Conservation (phyloP, 2,888 invertebrate species). For the Drosophila pseudotakahashii region DNA sequence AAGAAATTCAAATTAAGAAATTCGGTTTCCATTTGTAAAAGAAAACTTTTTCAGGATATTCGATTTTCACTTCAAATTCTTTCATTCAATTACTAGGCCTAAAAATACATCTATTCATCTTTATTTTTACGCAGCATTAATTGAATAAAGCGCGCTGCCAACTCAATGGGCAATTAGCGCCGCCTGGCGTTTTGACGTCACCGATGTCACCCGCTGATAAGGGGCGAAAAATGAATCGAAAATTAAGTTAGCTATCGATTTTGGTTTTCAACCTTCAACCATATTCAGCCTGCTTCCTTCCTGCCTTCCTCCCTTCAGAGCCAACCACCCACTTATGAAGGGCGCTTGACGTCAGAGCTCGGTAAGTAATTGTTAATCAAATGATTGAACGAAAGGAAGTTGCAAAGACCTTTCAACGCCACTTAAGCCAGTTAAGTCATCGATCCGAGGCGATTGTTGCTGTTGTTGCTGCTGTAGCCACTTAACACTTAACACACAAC, state of each 20-base stretch:
- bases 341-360: conserved; percentile 59
- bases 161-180: conserved; percentile 70
- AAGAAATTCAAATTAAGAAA: no score
- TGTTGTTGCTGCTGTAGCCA: conserved; percentile 3
- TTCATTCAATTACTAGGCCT: conserved; percentile 41
- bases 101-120: conserved; percentile 43
- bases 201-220: conserved; percentile 59
- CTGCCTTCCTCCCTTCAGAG: neutral
- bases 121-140: conserved; percentile 60
- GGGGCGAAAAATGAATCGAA: conserved; percentile 51
- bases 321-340: conserved; percentile 9
- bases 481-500: conserved; percentile 32
- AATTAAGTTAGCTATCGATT: conserved; percentile 73
- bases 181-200: conserved; percentile 58
- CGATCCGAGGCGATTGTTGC: conserved; percentile 1
- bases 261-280: conserved; percentile 5
- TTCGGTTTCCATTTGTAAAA: no score
- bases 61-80: no score
- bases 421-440: conserved; percentile 44
- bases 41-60: no score
- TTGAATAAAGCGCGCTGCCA: conserved; percentile 57
- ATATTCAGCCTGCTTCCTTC: no score
- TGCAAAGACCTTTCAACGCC: conserved; percentile 62
- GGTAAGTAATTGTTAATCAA: conserved; percentile 65
- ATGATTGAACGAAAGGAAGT: conserved; percentile 62